Base-by-base conservation (phyloP, 2,888 invertebrate species). In the Dendrolimus houi region DNA sequence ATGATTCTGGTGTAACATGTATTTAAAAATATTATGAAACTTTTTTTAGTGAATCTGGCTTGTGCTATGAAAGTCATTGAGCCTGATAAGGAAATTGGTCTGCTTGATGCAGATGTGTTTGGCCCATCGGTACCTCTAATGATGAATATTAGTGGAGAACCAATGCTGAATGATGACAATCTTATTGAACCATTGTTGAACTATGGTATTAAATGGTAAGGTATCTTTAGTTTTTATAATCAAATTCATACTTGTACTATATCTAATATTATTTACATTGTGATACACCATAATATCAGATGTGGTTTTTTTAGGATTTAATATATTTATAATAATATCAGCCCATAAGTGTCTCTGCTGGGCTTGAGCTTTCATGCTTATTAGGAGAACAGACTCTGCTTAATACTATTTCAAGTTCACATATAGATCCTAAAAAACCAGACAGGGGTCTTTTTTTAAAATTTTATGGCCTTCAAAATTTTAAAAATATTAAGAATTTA, bases 71-170 rank as follows among this genome's bases (percentile, higher is more conserved):
- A 95, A 77, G 79, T 91, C 55, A 80, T 92, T 61, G 88, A 93
- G 63, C 94, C 94, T 3, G 82, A 92, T 42, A 94, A 94, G 77
- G 91, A 92, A 65, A 92, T 99, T 60, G 99, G 98, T 0, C 84
- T 99, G 9, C 84, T 99, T 57, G 99, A 99, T 89, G 96, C 97
- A 0, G 99, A 99, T 83, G 95, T 99, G 9, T 98, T 97, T 83
- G 99, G 99, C 0, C 99, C 99, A 0, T 97, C 97, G 0, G 92
- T 98, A 64, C 98, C 98, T 0, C 92, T 95, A 41, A 96, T 99
- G 96, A 97, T 99, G 97, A 98, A 98, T 84, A 86, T 99, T 56
- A 92, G 93, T 52, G 96, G 96, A 52, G 94, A 95, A 62, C 98
- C 98, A 0, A 90, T 94, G 73, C 77, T 98, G 1, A 95, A 95